Evolutionary conservation across 37 sponge, comb jelly and placozoan genomes (phyloP), one percentile per base, ranked within the genome.

Genomic region (Aplysina aerophoba): DNA sequence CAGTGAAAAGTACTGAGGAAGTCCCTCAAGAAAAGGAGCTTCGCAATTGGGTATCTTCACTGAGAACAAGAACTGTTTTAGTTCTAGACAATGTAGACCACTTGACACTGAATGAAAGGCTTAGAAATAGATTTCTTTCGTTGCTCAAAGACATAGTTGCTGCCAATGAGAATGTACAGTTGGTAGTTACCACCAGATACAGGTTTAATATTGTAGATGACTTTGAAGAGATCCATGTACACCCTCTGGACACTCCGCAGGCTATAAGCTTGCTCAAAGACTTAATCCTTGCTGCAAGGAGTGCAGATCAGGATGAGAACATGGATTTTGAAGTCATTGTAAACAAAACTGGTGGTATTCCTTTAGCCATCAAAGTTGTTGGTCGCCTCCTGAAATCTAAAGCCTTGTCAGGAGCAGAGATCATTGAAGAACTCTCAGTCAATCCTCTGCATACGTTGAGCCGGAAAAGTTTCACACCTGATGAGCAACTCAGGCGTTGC

Each of bases 181-280:
- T 44, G 50, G 50, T 44, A 44, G 50, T 44, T 44, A 44, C 50
- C 6, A 44, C 50, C 50, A 44, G 50, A 8, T 44, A 44, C n/a
- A 27, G 73, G 4, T 71, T 71, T 5, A 1, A 71, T 3, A 35
- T 35, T 19, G 20, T 12, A 71, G 73, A 71, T 71, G 21, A 71
- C 15, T 71, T 71, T 71, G 36, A 71, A 71, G 73, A 71, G 36
- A 71, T 15, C 6, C 36, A 44, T 44, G 50, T 44, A 44, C 50
- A 44, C 6, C 50, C 50, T 44, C 50, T 44, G 3, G 50, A 44
- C 3, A 11, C 50, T 44, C 50, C 50, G 3, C 6, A 44, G 8
- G 50, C 50, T 44, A 8, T 44, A 44, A 8, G 6, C 50, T 44
- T 44, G 50, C 50, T 44, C 6, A 44, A 44, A 44, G 50, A 44